Percentiles rank a stretch among this genome's conserved stretches.
Evolutionary conservation across 1,140 invertebrate genomes (phyloP).

Genomic region (Contarinia nasturtii): DNA sequence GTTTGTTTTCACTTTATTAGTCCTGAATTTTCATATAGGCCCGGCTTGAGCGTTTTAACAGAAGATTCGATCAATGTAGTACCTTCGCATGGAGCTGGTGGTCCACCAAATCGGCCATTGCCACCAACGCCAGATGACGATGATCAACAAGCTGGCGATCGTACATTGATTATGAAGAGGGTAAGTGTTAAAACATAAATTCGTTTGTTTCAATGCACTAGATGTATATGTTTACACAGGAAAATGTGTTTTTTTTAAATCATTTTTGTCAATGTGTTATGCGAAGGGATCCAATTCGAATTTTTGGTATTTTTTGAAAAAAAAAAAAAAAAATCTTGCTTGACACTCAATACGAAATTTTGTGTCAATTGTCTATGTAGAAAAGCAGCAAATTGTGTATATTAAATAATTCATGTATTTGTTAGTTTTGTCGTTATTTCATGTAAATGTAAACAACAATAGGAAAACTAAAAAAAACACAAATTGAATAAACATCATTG

Average conservation of each 20-base stretch:
- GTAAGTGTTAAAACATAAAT: conserved; percentile 38
- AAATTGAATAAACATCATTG: too few species aligned
- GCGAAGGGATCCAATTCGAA: conserved; percentile 10
- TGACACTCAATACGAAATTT: too few species aligned
- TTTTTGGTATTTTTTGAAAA: conserved; percentile 19
- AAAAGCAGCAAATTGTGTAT: too few species aligned
- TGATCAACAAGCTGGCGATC: conserved; percentile 42
- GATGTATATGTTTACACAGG: conserved; percentile 12
- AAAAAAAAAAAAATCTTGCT: too few species aligned
- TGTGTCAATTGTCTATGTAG: too few species aligned
- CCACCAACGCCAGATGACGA: conserved; percentile 87
- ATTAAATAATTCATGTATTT: too few species aligned
- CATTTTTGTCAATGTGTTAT: conserved; percentile 5
- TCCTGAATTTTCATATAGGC: conserved; percentile 76
- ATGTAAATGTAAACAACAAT: too few species aligned
- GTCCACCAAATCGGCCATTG: conserved; percentile 74
- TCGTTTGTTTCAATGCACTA: conserved; percentile 12
- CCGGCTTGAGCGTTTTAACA: conserved; percentile 36
- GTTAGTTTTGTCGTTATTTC: too few species aligned
- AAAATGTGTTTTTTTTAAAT: conserved; percentile 5
- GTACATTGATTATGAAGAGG: conserved; percentile 75
- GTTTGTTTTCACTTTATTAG: conserved; percentile 14
- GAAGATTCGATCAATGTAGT: conserved; percentile 27
- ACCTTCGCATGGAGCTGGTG: conserved; percentile 27
- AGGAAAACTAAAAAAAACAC: too few species aligned